These are phyloP conservation scores for Zosterops pallidus DNA, from an alignment of 2,113 vertebrate genomes.

Conservation along the genomic window DNA sequence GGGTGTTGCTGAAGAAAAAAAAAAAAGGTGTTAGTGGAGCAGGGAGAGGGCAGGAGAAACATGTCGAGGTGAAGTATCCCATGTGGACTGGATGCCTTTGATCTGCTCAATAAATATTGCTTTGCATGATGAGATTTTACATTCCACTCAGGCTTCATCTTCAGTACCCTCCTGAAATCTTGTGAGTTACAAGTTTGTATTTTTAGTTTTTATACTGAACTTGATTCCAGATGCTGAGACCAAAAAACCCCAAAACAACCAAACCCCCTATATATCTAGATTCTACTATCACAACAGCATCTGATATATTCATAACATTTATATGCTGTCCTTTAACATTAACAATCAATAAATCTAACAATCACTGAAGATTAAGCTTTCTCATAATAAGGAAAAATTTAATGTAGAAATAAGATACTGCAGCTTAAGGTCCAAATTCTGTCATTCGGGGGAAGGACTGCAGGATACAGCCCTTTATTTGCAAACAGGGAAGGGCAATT, in stretches of 20 bases:
- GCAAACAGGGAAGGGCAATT: constrained; percentile 27
- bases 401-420: not conserved
- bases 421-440: not conserved
- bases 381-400: not conserved
- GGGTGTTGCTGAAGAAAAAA: not conserved
- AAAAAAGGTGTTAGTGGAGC: not conserved
- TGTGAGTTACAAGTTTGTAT: not conserved
- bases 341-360: not conserved
- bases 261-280: not conserved
- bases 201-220: not conserved
- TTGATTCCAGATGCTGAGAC: not conserved
- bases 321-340: not conserved
- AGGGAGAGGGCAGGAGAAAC: not conserved
- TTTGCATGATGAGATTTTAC: not conserved
- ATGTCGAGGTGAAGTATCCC: not conserved
- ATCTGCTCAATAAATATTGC: not conserved
- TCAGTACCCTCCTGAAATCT: not conserved
- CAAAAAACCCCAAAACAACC: not conserved
- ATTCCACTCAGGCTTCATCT: not conserved
- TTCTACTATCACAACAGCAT: not conserved
- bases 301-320: not conserved
- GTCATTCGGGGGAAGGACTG: not conserved
- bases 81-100: not conserved
- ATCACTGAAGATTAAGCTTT: not conserved
- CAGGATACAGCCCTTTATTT: constrained; percentile 3